Base-by-base conservation (phyloP, 2,113 vertebrate species). In the Isichthys henryi region DNA sequence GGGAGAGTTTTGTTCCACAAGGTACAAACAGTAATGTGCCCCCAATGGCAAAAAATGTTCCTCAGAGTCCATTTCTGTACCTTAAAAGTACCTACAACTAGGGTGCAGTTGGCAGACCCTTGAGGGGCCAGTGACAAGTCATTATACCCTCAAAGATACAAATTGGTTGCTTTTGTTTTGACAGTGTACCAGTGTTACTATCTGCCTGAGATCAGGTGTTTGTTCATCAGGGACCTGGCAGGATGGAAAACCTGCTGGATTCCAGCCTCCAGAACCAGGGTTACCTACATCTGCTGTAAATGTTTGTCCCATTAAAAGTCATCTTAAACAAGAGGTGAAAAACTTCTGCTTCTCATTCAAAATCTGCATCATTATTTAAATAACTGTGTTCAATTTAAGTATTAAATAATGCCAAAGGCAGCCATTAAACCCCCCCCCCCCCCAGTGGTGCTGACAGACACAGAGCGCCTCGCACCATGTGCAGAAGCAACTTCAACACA, bases 401-500 rank as follows among this genome's bases (percentile, higher is more conserved):
- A 35, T 31, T 74, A 62, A 62, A 62, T 62, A 62, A 62, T 10
- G 56, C n/a, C n/a, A n/a, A n/a, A n/a, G n/a, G n/a, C n/a, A 53
- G 52, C 52, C 52, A 19, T 53, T 53, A 19, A n/a, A n/a, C n/a
- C n/a, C n/a, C n/a, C n/a, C n/a, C 52, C 56, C 56, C 7, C 21
- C 56, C 56, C 58, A 23, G n/a, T 10, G 23, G 58, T 27, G 23
- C 58, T n/a, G 58, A 66, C 53, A 87, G 89, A 77, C 74, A 77
- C 10, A 31, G 62, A 27, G 31, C 11, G 31, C 11, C 43, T 74
- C 94, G 74, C 1, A 99, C 98, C 98, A 99, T 97, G 91, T 95
- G 95, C n/a, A 99, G 94, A 43, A 99, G 97, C 89, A 97, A 97
- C 10, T 93, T 94, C 17, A 99, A 97, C 94, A 96, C 96, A 86